These are phyloP conservation scores for Drosophila ustulata DNA, from an alignment of 2,888 invertebrate species.

Conservation along the genomic window DNA sequence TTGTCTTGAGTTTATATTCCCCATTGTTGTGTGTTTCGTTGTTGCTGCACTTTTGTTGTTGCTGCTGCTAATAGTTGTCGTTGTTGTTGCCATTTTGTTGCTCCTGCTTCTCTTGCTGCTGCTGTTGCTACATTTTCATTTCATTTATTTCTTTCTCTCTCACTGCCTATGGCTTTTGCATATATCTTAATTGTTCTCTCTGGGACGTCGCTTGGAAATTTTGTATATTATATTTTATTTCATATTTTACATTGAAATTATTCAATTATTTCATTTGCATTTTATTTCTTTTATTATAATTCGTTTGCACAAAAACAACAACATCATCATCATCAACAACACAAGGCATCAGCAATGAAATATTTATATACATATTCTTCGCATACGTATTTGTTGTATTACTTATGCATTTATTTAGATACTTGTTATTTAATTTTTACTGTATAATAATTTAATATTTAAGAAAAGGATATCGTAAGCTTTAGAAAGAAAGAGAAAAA, in stretches of 20 bases:
- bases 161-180: slow-evolving; percentile 15
- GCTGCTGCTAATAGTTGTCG: slow-evolving; percentile 60
- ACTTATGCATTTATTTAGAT: slow-evolving; percentile 15
- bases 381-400: slow-evolving; percentile 16
- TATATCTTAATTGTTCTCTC: slow-evolving; percentile 21
- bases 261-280: slow-evolving; percentile 1
- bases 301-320: slow-evolving; percentile 74
- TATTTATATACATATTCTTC: slow-evolving; percentile 24
- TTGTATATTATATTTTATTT: slow-evolving; percentile 15
- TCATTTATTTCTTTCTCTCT: slow-evolving; percentile 10
- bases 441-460: slow-evolving; percentile 7
- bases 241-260: slow-evolving; percentile 4
- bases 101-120: slow-evolving; percentile 24
- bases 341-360: slow-evolving; percentile 77
- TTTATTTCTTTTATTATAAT: slow-evolving; percentile 21
- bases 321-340: slow-evolving; percentile 77
- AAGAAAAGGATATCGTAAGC: slow-evolving; percentile 24
- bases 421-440: slow-evolving; percentile 10
- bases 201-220: slow-evolving; percentile 30
- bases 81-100: slow-evolving; percentile 35
- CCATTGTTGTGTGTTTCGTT: slow-evolving; percentile 23
- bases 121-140: slow-evolving; percentile 18
- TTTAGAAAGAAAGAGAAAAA: slow-evolving; percentile 28
- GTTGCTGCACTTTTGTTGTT: slow-evolving; percentile 61
- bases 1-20: slow-evolving; percentile 10